phyloP scores from a whole-genome alignment of 37 sponge, comb jelly and placozoan genomes.

The Chondrilla cf. caribensis region DNA sequence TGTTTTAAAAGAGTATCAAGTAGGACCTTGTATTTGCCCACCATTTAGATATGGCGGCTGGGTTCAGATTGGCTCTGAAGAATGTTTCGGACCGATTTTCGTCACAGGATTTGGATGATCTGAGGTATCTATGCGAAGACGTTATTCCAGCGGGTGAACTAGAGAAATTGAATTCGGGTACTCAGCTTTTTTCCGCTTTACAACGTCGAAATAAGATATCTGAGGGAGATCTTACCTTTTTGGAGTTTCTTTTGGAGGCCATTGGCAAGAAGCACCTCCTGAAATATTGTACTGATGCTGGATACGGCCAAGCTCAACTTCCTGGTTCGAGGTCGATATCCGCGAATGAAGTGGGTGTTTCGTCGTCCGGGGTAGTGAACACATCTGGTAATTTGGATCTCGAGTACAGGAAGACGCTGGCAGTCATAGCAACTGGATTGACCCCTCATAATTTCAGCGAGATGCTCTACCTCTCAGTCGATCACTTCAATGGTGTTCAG shows the following conservation, averaged over 20 bases:
- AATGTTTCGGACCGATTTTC: not conserved
- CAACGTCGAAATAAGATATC: slow-evolving; percentile 18
- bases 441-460: slow-evolving; percentile 7
- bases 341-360: not conserved
- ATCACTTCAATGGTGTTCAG: not conserved
- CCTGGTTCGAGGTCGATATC: too few species aligned
- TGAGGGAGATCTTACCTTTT: not conserved
- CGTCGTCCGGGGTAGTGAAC: not conserved
- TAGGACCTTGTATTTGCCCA: too few species aligned
- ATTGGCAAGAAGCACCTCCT: slow-evolving; percentile 2
- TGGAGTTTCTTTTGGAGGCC: not conserved
- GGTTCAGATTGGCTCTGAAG: slow-evolving; percentile 10
- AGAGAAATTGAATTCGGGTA: not conserved
- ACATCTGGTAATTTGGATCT: not conserved
- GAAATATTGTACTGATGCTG: not conserved
- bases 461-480: slow-evolving; percentile 8
- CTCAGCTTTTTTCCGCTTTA: not conserved
- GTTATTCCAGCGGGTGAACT: not conserved
- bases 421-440: not conserved
- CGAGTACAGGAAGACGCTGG: slow-evolving; percentile 4
- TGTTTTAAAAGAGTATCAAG: too few species aligned
- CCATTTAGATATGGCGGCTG: not conserved
- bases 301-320: not conserved
- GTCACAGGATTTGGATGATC: not conserved
- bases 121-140: slow-evolving; percentile 16